These are phyloP conservation scores for Drosophila siamana DNA, from an alignment of 2,888 invertebrate genomes.

Conservation along the genomic window DNA sequence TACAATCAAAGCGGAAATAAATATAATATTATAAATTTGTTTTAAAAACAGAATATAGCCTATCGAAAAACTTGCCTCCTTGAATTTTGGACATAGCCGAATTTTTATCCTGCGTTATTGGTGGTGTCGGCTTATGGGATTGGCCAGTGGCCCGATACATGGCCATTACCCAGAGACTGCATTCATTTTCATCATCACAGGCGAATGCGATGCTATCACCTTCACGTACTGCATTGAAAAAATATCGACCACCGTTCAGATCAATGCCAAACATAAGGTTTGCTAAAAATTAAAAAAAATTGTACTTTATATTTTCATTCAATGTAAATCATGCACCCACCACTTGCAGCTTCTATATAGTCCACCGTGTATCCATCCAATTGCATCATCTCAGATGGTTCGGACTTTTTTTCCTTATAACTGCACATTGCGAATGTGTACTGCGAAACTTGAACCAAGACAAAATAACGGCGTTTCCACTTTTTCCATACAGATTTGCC, in stretches of 20 bases:
- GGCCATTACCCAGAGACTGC: slow-evolving; percentile 99
- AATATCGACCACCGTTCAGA: slow-evolving; percentile 96
- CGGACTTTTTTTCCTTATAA: slow-evolving; percentile 99
- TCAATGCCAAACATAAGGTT: slow-evolving; percentile 97
- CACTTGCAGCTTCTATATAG: slow-evolving; percentile 98
- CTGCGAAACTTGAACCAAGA: slow-evolving; percentile 99
- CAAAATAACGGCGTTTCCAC: slow-evolving; percentile 99
- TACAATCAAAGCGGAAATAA: no score
- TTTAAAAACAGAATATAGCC: no score
- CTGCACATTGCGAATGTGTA: slow-evolving; percentile 99
- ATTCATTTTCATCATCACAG: slow-evolving; percentile 98
- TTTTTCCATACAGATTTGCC: slow-evolving; percentile 99
- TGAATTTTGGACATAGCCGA: slow-evolving; percentile 94
- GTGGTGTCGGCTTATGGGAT: slow-evolving; percentile 99
- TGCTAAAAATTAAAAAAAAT: slow-evolving; percentile 86
- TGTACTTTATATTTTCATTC: neutral
- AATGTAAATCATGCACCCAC: slow-evolving; percentile 88
- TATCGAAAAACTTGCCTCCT: slow-evolving; percentile 87
- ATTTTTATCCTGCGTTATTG: slow-evolving; percentile 93
- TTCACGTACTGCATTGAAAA: slow-evolving; percentile 99
- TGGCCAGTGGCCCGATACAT: slow-evolving; percentile 99
- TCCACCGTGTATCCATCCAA: slow-evolving; percentile 99
- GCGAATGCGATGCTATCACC: slow-evolving; percentile 98
- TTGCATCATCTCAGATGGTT: slow-evolving; percentile 99
- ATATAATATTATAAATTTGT: no score